Evolutionary conservation across 53 echinoderm and acorn worm species (phyloP), one percentile per base, ranked within the genome.

Genomic region (Holothuria leucospilota): DNA sequence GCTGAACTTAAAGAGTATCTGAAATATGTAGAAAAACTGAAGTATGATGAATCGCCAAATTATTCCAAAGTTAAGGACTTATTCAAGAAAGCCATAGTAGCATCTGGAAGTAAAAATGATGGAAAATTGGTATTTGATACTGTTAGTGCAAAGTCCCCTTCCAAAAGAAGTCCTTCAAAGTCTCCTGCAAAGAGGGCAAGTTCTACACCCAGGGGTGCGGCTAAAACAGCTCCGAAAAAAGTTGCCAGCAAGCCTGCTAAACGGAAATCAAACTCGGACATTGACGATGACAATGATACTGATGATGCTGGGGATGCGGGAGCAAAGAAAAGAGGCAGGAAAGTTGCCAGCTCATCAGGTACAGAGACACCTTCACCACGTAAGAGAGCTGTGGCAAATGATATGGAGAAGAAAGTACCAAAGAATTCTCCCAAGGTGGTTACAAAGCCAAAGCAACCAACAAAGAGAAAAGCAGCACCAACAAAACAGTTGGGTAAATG

Each of bases 1-100:
- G 97, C 39, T 88, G 93, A 92, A 87, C 90, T 96, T 29, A 86
- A 85, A 77, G 85, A 90, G 39, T 93, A 95, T 59, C 70, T 96
- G 39, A 87, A 93, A 63, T 87, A 90, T 73, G 94, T 93, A 8
- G 86, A 90, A 64, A 86, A 95, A 71, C 63, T 96, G 66, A 78
- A 63, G 15, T 96, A 96, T 68, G 84, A 85, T 26, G 88, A 87
- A 77, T 41, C 83, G 77, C 97, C 97, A 28, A 91, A 96, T 86
- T 96, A 96, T 78, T 69, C 86, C 29, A 72, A 86, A 18, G 74
- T 96, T 12, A 91, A 84, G 84, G 81, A 68, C 52, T 70, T 91
- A 38, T 91, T 94, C 67, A 84, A 89, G 23, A 89, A 91, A 62
- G 94, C 86, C 3, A 91, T 94, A 38, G 56, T 30, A 3, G 68